Base-by-base conservation (phyloP, 2,113 vertebrate species). In the Setophaga petechia region DNA sequence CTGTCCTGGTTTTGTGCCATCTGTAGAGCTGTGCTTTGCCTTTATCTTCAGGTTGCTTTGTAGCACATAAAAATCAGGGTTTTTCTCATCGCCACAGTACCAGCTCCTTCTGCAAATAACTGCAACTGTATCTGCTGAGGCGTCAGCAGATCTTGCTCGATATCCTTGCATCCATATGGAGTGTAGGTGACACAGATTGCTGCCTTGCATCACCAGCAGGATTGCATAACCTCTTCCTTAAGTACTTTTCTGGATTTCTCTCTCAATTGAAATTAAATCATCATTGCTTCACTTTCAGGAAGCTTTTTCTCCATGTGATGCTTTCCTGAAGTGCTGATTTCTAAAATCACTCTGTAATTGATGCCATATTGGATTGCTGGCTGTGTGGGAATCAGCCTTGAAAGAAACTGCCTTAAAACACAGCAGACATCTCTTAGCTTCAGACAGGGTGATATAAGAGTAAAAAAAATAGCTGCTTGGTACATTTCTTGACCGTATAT, bases 141-240 rank as follows among this genome's bases (percentile, higher is more conserved):
- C 72, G 33, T 92, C 79, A 69, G 79, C 72, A 81, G 66, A 78
- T 84, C 84, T 84, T 82, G 79, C 85, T 91, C n/a, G 7, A 1
- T 88, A 68, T 12, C 58, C 4, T 58, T 92, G 3, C 37, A 87
- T 74, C 92, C 90, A 86, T 94, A 95, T 93, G 91, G 95, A 95
- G 91, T 89, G 93, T 95, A 80, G 84, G 86, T 86, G 93, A 95
- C 90, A 90, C 82, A 93, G 94, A 92, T 90, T 92, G 91, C 91
- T 71, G 68, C 31, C 86, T 90, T 81, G 65, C 74, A 28, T 94
- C 94, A 93, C 80, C 80, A 90, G 59, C 0, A 0, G 37, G 59
- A 59, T 96, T 96, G 84, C 87, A 91, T 96, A 96, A 95, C 85
- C 30, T 82, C 54, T 68, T 67, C 78, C 71, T 76, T 58, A 78